Percentiles rank a stretch among this genome's conserved stretches.
Evolutionary conservation across 2,888 invertebrate species (phyloP).

Genomic region (Leuctra nigra): DNA sequence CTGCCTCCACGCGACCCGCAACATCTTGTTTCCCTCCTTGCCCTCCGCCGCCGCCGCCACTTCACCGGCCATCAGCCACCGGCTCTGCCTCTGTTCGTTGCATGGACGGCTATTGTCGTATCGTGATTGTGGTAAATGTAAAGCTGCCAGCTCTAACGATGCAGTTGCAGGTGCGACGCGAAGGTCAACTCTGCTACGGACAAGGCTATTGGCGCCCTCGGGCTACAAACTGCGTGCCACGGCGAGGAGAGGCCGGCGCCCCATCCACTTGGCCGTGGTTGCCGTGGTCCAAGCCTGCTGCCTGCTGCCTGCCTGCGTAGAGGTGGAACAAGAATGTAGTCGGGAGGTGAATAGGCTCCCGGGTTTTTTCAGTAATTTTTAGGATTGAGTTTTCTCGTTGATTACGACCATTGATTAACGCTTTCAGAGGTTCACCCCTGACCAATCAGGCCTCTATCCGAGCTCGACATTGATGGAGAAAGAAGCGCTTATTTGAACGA

Average conservation of each 20-base stretch:
- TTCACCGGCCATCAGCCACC: slow-evolving; percentile 10
- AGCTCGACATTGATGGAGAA: too few relatives aligned
- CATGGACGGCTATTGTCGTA: slow-evolving; percentile 15
- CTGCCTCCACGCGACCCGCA: slow-evolving; percentile 19
- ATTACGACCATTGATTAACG: slow-evolving; percentile 2
- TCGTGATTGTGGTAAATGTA: slow-evolving; percentile 12
- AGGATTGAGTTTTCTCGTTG: neutral
- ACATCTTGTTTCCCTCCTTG: slow-evolving; percentile 17
- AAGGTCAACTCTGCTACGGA: slow-evolving; percentile 18
- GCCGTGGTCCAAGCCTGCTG: too few relatives aligned
- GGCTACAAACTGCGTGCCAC: slow-evolving; percentile 27
- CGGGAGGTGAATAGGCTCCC: slow-evolving; percentile 8
- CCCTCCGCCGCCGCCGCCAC: neutral
- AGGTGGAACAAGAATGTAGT: slow-evolving; percentile 4
- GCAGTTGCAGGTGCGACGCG: slow-evolving; percentile 21
- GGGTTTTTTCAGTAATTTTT: neutral
- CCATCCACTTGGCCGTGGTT: neutral
- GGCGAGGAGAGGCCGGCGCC: slow-evolving; percentile 15
- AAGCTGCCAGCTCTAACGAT: slow-evolving; percentile 13
- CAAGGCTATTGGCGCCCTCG: slow-evolving; percentile 25
- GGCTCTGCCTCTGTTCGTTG: slow-evolving; percentile 17
- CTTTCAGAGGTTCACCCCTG: too few relatives aligned
- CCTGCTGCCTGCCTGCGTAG: too few relatives aligned
- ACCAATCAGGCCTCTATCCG: too few relatives aligned
- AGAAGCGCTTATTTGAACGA: too few relatives aligned